Evolutionary conservation across 2,888 invertebrate genomes (phyloP).

Genomic region (Epicampocera succincta): DNA sequence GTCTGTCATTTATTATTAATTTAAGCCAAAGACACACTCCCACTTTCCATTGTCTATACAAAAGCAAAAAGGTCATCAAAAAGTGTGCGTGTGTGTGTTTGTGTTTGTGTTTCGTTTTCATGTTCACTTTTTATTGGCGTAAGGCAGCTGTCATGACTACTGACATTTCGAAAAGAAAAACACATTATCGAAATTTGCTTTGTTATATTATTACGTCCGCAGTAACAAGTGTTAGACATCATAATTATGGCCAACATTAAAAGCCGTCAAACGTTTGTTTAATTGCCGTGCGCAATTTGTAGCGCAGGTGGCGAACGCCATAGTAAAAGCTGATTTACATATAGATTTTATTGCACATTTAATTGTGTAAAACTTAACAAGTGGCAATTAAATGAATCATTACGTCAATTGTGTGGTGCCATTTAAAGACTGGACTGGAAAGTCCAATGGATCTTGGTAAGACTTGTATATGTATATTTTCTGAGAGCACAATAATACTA

Average conservation of each 20-base stretch:
- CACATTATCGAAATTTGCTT: neutral
- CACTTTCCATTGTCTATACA: neutral
- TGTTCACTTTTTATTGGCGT: neutral
- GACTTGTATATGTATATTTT: too few species aligned
- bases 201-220: slow-evolving; percentile 6
- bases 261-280: slow-evolving; percentile 12
- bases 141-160: slow-evolving; percentile 21
- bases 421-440: too few species aligned
- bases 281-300: neutral
- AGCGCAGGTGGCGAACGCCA: neutral
- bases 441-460: too few species aligned
- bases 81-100: neutral
- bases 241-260: neutral
- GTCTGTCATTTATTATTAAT: neutral
- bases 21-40: neutral
- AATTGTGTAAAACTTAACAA: too few species aligned
- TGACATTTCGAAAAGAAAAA: neutral
- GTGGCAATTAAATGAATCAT: too few species aligned
- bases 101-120: too few species aligned
- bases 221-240: slow-evolving; percentile 3
- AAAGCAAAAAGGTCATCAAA: neutral
- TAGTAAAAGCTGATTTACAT: neutral
- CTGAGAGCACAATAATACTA: too few species aligned
- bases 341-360: too few species aligned
- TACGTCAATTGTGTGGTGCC: too few species aligned